Evolutionary conservation across 2,797 vertebrate species (phyloP).

Genomic region (Cyprinella venusta): DNA sequence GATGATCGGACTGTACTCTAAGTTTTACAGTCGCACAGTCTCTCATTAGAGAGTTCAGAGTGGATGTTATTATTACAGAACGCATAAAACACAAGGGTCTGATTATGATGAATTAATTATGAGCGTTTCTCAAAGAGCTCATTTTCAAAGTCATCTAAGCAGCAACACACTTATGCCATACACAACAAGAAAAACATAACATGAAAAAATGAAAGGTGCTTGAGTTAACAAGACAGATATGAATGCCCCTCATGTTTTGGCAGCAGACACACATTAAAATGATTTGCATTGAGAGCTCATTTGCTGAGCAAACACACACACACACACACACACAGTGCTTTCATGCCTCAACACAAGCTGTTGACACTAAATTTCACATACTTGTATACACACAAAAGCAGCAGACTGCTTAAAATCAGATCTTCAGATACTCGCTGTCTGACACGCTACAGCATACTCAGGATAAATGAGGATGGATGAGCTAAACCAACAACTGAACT

Average conservation of each 20-base stretch:
- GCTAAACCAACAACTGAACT: background rate
- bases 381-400: constrained; percentile 30
- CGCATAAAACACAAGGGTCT: background rate
- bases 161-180: background rate
- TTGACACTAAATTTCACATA: background rate
- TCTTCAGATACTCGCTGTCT: constrained; percentile 20
- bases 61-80: constrained; percentile 19
- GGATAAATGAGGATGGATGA: constrained; percentile 10
- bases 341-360: constrained; percentile 28
- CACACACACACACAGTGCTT: background rate
- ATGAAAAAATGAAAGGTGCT: background rate
- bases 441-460: background rate
- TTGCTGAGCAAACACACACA: background rate
- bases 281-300: constrained; percentile 19
- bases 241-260: constrained; percentile 17
- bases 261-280: constrained; percentile 7
- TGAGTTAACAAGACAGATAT: constrained; percentile 19
- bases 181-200: background rate
- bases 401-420: constrained; percentile 1
- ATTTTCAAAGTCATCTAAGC: background rate
- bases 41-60: constrained; percentile 16
- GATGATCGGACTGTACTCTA: background rate
- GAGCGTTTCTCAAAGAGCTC: background rate
- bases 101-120: background rate
- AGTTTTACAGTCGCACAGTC: background rate